phyloP scores from a whole-genome alignment of 2,888 invertebrate genomes.

The Diogma glabrata region DNA sequence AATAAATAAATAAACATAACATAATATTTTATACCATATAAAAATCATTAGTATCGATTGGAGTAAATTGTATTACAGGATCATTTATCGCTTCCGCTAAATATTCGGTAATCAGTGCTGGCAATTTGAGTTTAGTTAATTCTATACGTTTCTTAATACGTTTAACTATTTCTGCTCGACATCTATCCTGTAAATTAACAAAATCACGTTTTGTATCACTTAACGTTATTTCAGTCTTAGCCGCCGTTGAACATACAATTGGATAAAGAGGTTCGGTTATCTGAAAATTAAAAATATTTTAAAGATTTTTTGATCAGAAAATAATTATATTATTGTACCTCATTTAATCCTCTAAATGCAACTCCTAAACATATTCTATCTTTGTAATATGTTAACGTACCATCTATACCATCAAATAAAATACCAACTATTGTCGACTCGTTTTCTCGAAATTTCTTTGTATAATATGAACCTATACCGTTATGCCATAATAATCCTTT shows the following conservation, averaged over 20 bases:
- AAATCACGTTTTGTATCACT: constrained; percentile 48
- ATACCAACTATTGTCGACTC: constrained; percentile 54
- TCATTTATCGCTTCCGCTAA: constrained; percentile 43
- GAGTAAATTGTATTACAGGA: constrained; percentile 27
- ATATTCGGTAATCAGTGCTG: constrained; percentile 44
- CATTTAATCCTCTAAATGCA: constrained; percentile 54
- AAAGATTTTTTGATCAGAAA: too few relatives aligned
- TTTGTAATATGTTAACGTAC: constrained; percentile 59
- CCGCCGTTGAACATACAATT: constrained; percentile 59
- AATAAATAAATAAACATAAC: too few relatives aligned
- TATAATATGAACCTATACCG: constrained; percentile 49
- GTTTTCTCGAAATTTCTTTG: constrained; percentile 57
- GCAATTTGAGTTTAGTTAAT: constrained; percentile 44
- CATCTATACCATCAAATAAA: constrained; percentile 54
- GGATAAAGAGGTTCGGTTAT: constrained; percentile 53
- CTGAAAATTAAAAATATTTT: constrained; percentile 19
- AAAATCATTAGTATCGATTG: constrained; percentile 35
- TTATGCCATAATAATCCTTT: constrained; percentile 59
- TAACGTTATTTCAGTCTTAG: constrained; percentile 61
- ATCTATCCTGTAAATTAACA: constrained; percentile 55
- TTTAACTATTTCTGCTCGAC: constrained; percentile 49
- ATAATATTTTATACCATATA: constrained; percentile 10
- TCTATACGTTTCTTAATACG: constrained; percentile 39
- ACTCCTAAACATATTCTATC: constrained; percentile 55
- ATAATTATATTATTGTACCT: constrained; percentile 26